Percentiles rank a stretch among this genome's conserved stretches.
phyloP scores from a whole-genome alignment of 2,888 invertebrate species.

The Amphipyra berbera region DNA sequence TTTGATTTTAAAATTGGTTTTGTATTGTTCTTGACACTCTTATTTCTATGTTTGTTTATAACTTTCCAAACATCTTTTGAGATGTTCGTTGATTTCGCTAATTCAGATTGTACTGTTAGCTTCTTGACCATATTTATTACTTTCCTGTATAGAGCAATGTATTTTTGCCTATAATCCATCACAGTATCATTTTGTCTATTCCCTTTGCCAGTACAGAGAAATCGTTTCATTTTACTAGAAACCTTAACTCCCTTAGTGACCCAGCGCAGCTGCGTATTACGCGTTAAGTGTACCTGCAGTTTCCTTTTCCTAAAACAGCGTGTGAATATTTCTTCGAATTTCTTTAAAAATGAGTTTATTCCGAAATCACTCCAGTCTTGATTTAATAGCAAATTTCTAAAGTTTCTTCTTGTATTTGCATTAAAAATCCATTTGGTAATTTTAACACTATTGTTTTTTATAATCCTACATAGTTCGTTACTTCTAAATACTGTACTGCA shows the following conservation, averaged over 20 bases:
- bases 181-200: neutral
- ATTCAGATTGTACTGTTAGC: slow-evolving; percentile 5
- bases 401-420: slow-evolving; percentile 5
- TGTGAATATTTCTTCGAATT: too few species aligned
- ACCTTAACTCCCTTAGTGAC: slow-evolving; percentile 12
- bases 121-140: slow-evolving; percentile 14
- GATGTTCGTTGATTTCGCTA: slow-evolving; percentile 3
- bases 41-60: slow-evolving; percentile 11
- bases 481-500: neutral
- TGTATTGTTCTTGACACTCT: neutral
- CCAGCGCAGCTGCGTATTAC: neutral
- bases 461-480: neutral
- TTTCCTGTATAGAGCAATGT: slow-evolving; percentile 9
- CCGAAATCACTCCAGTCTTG: slow-evolving; percentile 4
- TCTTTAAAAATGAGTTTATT: neutral
- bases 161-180: slow-evolving; percentile 5
- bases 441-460: slow-evolving; percentile 2
- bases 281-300: too few species aligned
- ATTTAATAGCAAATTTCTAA: slow-evolving; percentile 14
- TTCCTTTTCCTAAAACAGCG: too few species aligned
- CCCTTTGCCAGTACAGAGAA: slow-evolving; percentile 2
- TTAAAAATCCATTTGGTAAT: slow-evolving; percentile 5
- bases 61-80: slow-evolving; percentile 12
- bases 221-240: slow-evolving; percentile 17
- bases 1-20: neutral